These are phyloP conservation scores for Brachypodius melanocephalos DNA, from an alignment of 2,113 vertebrate species.

Conservation along the genomic window DNA sequence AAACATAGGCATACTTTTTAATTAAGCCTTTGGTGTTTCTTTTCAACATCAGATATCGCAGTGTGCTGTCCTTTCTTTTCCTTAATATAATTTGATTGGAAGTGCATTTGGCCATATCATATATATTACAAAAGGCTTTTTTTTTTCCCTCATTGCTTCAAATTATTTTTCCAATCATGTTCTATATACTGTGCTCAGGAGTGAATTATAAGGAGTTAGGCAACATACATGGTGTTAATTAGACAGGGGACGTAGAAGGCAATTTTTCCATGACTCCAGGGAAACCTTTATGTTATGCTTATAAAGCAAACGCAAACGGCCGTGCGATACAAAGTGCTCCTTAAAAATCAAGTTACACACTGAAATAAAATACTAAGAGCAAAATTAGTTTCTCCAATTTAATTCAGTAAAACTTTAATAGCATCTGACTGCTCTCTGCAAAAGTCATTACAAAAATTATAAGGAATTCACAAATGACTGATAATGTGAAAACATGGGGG, in stretches of 20 bases:
- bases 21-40: slow-evolving; percentile 52
- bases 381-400: slow-evolving; percentile 64
- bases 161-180: slow-evolving; percentile 66
- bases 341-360: slow-evolving; percentile 62
- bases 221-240: slow-evolving; percentile 70
- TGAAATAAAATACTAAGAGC: slow-evolving; percentile 57
- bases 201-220: slow-evolving; percentile 69
- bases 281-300: slow-evolving; percentile 63
- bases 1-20: slow-evolving; percentile 35
- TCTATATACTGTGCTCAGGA: slow-evolving; percentile 38
- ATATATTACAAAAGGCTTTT: slow-evolving; percentile 41
- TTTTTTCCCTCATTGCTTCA: slow-evolving; percentile 61
- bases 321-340: slow-evolving; percentile 36
- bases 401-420: slow-evolving; percentile 62
- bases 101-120: slow-evolving; percentile 30
- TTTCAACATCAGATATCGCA: slow-evolving; percentile 22
- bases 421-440: slow-evolving; percentile 48
- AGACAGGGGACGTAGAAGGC: slow-evolving; percentile 62
- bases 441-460: slow-evolving; percentile 61
- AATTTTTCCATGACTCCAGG: slow-evolving; percentile 68
- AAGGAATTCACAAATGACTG: slow-evolving; percentile 48
- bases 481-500: neutral
- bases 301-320: slow-evolving; percentile 54
- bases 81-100: slow-evolving; percentile 39
- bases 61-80: slow-evolving; percentile 8